Evolutionary conservation across 2,797 vertebrate genomes (phyloP), one percentile per base, ranked within the genome.

Genomic region (Eulemur albifrons): DNA sequence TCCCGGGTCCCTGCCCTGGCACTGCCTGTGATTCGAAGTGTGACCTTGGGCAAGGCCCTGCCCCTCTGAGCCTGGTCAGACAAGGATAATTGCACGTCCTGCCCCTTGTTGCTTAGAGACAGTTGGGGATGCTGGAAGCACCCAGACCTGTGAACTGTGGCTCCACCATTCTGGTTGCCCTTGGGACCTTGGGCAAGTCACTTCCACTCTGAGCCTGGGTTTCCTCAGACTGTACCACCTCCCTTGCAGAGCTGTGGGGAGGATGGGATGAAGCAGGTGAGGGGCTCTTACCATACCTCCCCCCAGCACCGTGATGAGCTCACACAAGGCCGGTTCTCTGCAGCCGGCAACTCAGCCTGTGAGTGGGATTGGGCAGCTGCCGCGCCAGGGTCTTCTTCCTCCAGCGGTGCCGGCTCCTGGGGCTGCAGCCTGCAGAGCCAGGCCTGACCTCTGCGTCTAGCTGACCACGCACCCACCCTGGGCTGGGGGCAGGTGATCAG

Each of bases 1-100:
- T 59, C 48, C 75, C 80, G 65, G n/a, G 25, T 30, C 17, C 38
- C 63, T 20, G 2, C 72, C 63, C 32, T 80, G 43, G 52, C 21
- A 23, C 27, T 54, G 25, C 59, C 84, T 85, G 12, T 61, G 67
- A 72, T 38, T 50, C 2, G 0, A 10, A 5, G 2, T 35, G 75
- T 77, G 88, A 81, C 80, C 84, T 43, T 13, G 32, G 35, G 25
- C 73, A 52, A 77, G 73, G 86, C 65, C 48, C 48, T 35, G 27
- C 23, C 67, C 69, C 93, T 88, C 93, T 52, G 63, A 86, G n/a
- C 40, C 92, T 54, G 57, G 45, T 23, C 67, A 82, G 81, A 94
- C 81, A 48, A 85, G 50, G 61, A 61, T 96, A 96, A 93, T 97
- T 93, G 86, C 69, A 61, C 0, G 27, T 45, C 84, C 38, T 45